Evolutionary conservation across 2,888 invertebrate species (phyloP), one percentile per base, ranked within the genome.

Genomic region (Salpingus planirostris): DNA sequence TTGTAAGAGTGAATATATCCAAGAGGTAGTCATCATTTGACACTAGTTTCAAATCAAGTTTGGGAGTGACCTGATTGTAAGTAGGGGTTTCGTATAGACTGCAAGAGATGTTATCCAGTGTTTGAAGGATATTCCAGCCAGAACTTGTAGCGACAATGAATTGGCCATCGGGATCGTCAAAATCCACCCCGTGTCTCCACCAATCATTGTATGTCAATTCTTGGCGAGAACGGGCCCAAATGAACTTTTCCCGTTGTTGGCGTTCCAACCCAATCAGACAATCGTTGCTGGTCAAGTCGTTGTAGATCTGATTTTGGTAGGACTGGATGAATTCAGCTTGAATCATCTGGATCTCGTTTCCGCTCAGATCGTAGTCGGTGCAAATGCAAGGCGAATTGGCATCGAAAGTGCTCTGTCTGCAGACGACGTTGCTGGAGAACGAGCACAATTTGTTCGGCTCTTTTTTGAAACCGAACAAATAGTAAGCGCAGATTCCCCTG

Each of bases 331-430:
- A 48, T 15, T 54, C 52, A 2, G 44, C 52, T 8, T n/a, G n/a
- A 18, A 18, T 6, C 10, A 8, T 23, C 30, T 28, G 33, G n/a
- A 11, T 13, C 21, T 21, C 6, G 18, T 35, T 25, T 12, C 13
- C 3, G 11, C 2, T 31, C 2, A 22, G 5, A 13, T 31, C 24
- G 29, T 10, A 11, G 8, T 36, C 35, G 13, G 36, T 6, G 31
- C 55, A 55, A 32, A 54, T 50, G 43, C 55, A 55, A 2, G 33
- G 36, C 1, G 51, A 47, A 3, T 32, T 35, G 4, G 43, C 27
- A n/a, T 36, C 31, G 28, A 49, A 55, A 24, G 42, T 41, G 13
- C 49, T 49, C 27, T 49, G 51, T 21, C 27, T 23, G 25, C 32
- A 35, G 11, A 18, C 5, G 8, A 6, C 18, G 18, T 8, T 8